Evolutionary conservation across 2,888 invertebrate species (phyloP).

Genomic region (Penaeus monodon): DNA sequence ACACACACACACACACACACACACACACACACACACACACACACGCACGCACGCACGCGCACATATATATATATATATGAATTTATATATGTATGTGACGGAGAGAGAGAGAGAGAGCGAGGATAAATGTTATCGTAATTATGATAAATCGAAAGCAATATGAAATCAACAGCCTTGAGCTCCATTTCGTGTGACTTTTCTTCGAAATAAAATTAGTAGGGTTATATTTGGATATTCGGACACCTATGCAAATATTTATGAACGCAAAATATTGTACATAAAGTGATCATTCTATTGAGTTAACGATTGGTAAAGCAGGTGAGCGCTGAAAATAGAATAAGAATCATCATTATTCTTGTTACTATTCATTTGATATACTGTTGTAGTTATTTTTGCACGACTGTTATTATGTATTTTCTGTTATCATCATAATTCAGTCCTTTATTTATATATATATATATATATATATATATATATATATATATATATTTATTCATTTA

Average conservation of each 20-base stretch:
- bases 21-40: neutral
- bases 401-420: neutral
- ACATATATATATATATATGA: neutral
- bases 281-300: no score
- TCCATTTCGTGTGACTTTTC: no score
- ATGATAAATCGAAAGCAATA: neutral
- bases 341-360: no score
- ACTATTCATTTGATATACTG: neutral
- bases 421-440: neutral
- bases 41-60: neutral
- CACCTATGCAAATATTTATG: no score
- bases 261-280: no score
- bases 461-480: slow-evolving; percentile 16
- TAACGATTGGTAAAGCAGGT: no score
- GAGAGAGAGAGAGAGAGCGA: neutral
- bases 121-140: neutral
- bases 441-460: neutral
- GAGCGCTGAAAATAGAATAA: no score
- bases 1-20: no score
- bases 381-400: neutral
- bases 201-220: no score
- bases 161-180: neutral
- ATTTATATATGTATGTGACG: neutral
- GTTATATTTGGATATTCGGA: no score
- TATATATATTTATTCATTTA: no score